A percentile compares a stretch with the other conserved stretches of the same genome.
Evolutionary conservation across 30 jellyfish, hydroid and myxozoan species (phyloP).

Genomic region (Chironex yamaguchii): DNA sequence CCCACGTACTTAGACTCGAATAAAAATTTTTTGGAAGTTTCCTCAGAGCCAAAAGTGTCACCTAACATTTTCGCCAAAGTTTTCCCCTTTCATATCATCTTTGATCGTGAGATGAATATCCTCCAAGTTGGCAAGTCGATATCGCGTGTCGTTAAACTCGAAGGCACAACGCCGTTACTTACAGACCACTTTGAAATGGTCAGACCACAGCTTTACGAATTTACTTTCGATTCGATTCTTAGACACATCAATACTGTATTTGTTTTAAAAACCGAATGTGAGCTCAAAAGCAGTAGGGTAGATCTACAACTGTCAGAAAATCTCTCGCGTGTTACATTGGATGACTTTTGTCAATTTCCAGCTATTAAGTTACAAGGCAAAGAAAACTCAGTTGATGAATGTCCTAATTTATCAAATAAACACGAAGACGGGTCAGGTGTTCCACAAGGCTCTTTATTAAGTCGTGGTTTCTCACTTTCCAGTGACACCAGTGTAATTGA

Average conservation of each 20-base stretch:
- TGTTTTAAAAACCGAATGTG: conserved; percentile 8
- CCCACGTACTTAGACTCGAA: conserved; percentile 58
- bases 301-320: neutral
- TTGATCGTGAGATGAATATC: conserved; percentile 50
- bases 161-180: conserved; percentile 5
- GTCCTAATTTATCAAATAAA: too few relatives aligned
- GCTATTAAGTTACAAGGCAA: too few relatives aligned
- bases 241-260: conserved; percentile 55
- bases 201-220: conserved; percentile 55
- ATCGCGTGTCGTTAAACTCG: conserved; percentile 33
- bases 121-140: conserved; percentile 60
- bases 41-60: conserved; percentile 71
- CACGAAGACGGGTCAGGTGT: too few relatives aligned
- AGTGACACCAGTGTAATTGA: too few relatives aligned
- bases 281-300: neutral
- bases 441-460: too few relatives aligned
- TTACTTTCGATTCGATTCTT: conserved; percentile 49
- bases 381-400: too few relatives aligned
- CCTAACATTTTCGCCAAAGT: conserved; percentile 62
- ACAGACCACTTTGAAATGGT: conserved; percentile 32
- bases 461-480: too few relatives aligned
- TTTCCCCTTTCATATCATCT: conserved; percentile 68
- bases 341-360: too few relatives aligned
- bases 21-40: conserved; percentile 43
- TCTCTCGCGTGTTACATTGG: too few relatives aligned